Conservation (phyloP, 1,140 invertebrate genomes). For the Procambarus virginalis region DNA sequence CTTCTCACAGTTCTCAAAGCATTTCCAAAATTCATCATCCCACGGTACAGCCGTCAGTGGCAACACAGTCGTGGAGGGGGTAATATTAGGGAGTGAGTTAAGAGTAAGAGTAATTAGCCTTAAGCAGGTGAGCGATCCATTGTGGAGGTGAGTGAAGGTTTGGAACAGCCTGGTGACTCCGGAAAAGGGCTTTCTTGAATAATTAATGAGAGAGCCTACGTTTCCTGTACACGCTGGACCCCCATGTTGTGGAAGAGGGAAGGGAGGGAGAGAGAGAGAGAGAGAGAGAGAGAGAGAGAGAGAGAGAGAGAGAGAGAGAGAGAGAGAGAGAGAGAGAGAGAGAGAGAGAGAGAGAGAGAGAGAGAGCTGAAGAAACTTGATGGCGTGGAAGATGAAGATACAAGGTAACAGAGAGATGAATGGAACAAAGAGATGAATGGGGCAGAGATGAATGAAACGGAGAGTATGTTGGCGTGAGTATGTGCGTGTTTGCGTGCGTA, state of each 20-base stretch:
- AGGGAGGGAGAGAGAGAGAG: slow-evolving; percentile 4
- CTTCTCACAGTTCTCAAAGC: too few species aligned
- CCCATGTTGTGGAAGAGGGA: not conserved
- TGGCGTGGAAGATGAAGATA: not conserved
- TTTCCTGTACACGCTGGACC: slow-evolving; percentile 9
- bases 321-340: not conserved
- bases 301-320: too few species aligned
- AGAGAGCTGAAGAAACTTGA: slow-evolving; percentile 6
- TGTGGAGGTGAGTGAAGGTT: not conserved
- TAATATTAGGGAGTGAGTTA: not conserved
- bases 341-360: not conserved
- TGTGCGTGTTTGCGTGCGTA: not conserved
- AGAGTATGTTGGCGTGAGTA: not conserved
- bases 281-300: not conserved
- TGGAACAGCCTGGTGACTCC: not conserved
- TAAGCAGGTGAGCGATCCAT: not conserved
- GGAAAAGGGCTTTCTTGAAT: slow-evolving; percentile 21
- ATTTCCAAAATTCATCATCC: too few species aligned
- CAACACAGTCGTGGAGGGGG: too few species aligned
- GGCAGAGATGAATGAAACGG: not conserved
- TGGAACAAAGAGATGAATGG: not conserved
- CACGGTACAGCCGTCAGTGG: too few species aligned
- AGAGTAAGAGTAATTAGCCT: not conserved
- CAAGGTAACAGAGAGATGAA: not conserved
- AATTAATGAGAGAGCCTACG: slow-evolving; percentile 33